Percentiles rank a stretch among this genome's conserved stretches.
Evolutionary conservation across 2,113 vertebrate species (phyloP).

Genomic region (Oceanodroma tethys): DNA sequence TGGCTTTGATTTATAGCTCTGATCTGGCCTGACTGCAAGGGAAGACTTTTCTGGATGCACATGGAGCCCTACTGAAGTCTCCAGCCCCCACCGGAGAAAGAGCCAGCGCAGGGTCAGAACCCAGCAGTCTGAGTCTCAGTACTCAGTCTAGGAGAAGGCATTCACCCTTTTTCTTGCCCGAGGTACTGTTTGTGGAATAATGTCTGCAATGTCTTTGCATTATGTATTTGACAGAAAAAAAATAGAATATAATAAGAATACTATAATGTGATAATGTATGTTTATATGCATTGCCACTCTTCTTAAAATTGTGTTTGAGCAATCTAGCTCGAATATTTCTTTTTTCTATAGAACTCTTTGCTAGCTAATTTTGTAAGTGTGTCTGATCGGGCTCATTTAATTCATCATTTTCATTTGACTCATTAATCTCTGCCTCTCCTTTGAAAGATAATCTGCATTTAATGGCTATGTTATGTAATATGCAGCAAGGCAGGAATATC

Average conservation of each 20-base stretch:
- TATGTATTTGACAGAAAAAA: not conserved
- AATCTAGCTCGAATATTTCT: constrained; percentile 58
- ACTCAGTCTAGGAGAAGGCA: not conserved
- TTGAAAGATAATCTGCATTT: constrained; percentile 72
- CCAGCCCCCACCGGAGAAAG: not conserved
- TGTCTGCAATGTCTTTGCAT: not conserved
- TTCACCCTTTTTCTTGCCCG: not conserved
- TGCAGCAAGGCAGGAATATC: constrained; percentile 54
- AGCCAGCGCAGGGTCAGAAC: not conserved
- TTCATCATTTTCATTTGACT: constrained; percentile 66
- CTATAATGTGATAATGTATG: constrained; percentile 18
- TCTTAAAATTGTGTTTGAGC: constrained; percentile 52
- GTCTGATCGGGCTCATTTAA: constrained; percentile 61
- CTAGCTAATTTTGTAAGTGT: constrained; percentile 60
- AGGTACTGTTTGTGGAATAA: not conserved
- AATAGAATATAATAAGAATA: not conserved
- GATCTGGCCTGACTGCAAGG: not conserved
- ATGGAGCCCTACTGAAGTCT: not conserved
- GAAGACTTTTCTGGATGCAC: not conserved
- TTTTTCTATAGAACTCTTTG: constrained; percentile 42
- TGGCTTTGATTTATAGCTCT: constrained; percentile 43
- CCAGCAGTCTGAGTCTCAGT: not conserved
- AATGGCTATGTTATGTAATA: constrained; percentile 65
- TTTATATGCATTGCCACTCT: constrained; percentile 33
- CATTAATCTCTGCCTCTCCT: constrained; percentile 73